Conservation (phyloP, 2,113 vertebrate species). For the Campylomormyrus tamandua region DNA sequence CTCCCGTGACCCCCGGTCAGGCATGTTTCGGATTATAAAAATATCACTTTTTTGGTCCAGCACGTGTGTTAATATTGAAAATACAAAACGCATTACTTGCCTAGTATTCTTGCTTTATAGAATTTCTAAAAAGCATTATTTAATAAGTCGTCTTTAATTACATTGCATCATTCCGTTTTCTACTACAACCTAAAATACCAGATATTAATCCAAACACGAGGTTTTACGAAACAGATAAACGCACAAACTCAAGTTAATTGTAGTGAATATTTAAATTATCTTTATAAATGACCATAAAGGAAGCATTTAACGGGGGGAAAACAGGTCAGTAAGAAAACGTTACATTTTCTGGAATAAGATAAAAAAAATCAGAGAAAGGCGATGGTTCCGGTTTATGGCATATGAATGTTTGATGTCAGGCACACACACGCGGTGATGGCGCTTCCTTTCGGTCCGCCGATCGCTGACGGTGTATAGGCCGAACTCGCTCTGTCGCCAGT, state of each 20-base stretch:
- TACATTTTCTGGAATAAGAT: neutral
- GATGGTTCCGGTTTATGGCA: slow-evolving; percentile 30
- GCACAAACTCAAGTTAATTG: too few species aligned
- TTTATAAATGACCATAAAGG: neutral
- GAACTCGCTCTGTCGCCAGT: slow-evolving; percentile 55
- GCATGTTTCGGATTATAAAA: slow-evolving; percentile 29
- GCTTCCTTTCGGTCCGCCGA: slow-evolving; percentile 38
- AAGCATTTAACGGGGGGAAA: neutral
- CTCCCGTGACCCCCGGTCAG: neutral
- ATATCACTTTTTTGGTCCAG: neutral
- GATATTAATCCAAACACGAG: neutral
- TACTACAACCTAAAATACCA: neutral
- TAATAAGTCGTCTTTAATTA: neutral
- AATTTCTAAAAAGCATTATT: neutral
- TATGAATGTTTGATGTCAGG: slow-evolving; percentile 41
- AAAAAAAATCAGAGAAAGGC: neutral
- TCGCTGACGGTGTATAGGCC: slow-evolving; percentile 42
- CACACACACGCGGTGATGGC: slow-evolving; percentile 52
- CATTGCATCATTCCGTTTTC: neutral
- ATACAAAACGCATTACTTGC: neutral
- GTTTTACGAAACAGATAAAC: neutral
- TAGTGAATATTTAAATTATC: neutral
- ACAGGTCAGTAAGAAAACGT: neutral
- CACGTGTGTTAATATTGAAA: neutral
- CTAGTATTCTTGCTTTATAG: neutral